Conservation (phyloP, 2,797 vertebrate species). For the Eulemur coronatus region DNA sequence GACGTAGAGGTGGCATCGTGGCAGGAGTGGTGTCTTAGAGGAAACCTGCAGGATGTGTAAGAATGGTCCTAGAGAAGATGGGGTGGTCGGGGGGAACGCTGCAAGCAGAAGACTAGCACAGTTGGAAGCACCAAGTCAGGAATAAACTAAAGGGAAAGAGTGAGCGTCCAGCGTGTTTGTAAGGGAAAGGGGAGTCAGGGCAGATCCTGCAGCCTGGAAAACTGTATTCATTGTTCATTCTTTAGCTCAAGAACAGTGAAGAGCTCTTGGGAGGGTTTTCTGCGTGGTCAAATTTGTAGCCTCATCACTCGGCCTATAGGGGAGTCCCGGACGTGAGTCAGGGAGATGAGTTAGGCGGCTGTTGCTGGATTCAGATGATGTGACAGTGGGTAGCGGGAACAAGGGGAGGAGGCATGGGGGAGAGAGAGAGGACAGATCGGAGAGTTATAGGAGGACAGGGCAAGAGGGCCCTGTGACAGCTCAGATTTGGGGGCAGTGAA, state of each 20-base stretch:
- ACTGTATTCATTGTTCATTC: too few relatives aligned
- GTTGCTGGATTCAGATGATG: neutral
- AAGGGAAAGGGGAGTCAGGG: neutral
- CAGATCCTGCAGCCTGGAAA: neutral
- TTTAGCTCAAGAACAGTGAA: neutral
- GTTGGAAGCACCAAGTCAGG: neutral
- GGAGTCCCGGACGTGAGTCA: neutral
- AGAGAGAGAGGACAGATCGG: neutral
- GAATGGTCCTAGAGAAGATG: neutral
- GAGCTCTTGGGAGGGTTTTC: neutral
- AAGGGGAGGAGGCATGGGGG: too few relatives aligned
- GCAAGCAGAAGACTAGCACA: neutral
- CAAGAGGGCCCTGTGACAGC: neutral
- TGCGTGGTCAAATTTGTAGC: neutral
- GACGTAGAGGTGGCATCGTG: neutral
- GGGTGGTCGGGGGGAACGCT: too few relatives aligned
- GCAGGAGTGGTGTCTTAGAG: neutral
- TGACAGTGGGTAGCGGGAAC: neutral
- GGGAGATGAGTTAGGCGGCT: neutral
- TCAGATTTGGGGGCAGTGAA: neutral
- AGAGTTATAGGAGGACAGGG: neutral
- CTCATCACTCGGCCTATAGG: neutral
- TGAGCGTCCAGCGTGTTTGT: fast-evolving
- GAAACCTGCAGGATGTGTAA: neutral
- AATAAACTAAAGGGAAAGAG: neutral